phyloP scores from a whole-genome alignment of 1,140 invertebrate species.

The Zelostemma sp. region DNA sequence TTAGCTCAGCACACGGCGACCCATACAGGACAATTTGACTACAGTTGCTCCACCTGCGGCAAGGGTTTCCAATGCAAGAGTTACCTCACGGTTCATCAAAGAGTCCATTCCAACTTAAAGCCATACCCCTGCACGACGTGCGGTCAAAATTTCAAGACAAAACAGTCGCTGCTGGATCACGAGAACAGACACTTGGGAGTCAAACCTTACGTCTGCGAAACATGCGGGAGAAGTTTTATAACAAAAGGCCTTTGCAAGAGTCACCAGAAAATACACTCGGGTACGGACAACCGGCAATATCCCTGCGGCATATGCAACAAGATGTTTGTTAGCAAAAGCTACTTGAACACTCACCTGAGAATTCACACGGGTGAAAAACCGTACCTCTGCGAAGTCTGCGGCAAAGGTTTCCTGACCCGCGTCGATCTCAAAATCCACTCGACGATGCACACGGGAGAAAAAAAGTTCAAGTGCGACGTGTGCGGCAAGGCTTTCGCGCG shows the following conservation, averaged over 20 bases:
- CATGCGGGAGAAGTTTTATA: conserved; percentile 85
- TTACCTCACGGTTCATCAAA: conserved; percentile 79
- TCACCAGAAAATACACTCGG: conserved; percentile 79
- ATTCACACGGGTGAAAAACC: conserved; percentile 91
- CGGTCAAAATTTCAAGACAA: conserved; percentile 78
- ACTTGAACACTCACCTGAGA: conserved; percentile 85
- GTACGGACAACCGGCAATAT: conserved; percentile 76
- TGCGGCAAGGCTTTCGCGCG: conserved; percentile 79
- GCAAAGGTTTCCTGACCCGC: conserved; percentile 77
- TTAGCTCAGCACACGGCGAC: conserved; percentile 78
- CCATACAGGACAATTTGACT: conserved; percentile 77
- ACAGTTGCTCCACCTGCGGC: conserved; percentile 77
- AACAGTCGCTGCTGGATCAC: conserved; percentile 82
- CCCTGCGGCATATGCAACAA: conserved; percentile 77
- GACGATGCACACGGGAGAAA: conserved; percentile 79
- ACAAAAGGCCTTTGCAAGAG: conserved; percentile 82
- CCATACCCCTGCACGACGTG: conserved; percentile 75
- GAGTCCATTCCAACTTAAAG: conserved; percentile 77
- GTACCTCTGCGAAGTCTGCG: conserved; percentile 77
- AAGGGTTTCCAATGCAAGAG: conserved; percentile 82
- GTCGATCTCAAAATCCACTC: conserved; percentile 75
- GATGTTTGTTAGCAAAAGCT: conserved; percentile 81
- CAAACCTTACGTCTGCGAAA: conserved; percentile 84
- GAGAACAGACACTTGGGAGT: conserved; percentile 85
- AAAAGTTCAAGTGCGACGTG: conserved; percentile 77